Evolutionary conservation across 2,888 invertebrate genomes (phyloP).

Genomic region (Drosophila lacicola): DNA sequence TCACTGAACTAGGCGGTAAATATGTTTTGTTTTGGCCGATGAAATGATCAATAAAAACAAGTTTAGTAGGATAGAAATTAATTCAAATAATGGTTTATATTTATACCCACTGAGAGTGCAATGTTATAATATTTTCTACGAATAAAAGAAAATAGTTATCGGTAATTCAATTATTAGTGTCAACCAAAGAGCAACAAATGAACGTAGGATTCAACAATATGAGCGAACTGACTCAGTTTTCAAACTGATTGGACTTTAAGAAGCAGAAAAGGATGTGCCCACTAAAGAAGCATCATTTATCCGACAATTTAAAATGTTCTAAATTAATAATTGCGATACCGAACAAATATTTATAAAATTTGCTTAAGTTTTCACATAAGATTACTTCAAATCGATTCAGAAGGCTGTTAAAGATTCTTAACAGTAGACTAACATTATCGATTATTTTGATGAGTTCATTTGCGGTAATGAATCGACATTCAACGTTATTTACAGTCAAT

Average conservation of each 20-base stretch:
- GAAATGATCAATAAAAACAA: not conserved
- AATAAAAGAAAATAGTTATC: not conserved
- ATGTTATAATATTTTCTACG: not conserved
- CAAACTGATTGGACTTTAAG: not conserved
- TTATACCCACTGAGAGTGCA: no score
- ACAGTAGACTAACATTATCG: not conserved
- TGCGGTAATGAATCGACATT: conserved; percentile 3
- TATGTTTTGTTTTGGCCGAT: no score
- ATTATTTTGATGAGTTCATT: not conserved
- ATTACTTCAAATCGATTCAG: not conserved
- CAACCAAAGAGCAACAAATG: not conserved
- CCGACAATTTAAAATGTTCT: no score
- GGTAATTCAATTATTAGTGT: no score
- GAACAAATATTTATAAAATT: not conserved
- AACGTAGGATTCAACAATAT: not conserved
- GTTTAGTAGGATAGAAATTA: not conserved
- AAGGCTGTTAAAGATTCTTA: not conserved
- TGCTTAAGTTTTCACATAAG: not conserved
- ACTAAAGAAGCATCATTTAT: not conserved
- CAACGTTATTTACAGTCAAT: not conserved
- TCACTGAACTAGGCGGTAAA: not conserved
- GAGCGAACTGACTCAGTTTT: not conserved
- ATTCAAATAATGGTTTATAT: not conserved
- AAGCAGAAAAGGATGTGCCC: no score
- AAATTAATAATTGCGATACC: not conserved